Base-by-base conservation (phyloP, 2,113 vertebrate species). In the Atrichornis clamosus region DNA sequence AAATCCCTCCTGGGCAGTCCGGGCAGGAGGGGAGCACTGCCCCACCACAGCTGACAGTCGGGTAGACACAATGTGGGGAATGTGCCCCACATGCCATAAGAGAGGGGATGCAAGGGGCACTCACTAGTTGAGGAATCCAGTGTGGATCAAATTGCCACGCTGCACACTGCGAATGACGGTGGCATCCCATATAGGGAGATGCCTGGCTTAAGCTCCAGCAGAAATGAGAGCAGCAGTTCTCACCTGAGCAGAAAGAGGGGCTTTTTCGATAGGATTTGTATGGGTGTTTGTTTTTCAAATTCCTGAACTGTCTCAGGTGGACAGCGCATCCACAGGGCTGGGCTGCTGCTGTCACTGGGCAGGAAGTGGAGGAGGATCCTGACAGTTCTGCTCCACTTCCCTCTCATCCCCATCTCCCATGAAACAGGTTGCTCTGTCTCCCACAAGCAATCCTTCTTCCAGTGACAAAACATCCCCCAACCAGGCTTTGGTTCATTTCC, bases 101-200 rank as follows among this genome's bases (percentile, higher is more conserved):
- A 80, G 55, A 75, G 49, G 23, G 33, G 35, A 90, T 50, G 26
- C 2, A 7, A 90, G 68, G 35, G 37, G 15, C 26, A 53, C 47
- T 90, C 4, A 7, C 2, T 2, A 4, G 39, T 67, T 37, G n/a
- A 87, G 47, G 46, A 94, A 96, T 73, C 49, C 70, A 76, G 30
- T 22, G 42, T 86, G 88, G 46, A 93, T 84, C 11, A 3, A 86
- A 77, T 42, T 24, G 23, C 50, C 2, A 4, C 22, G n/a, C 49
- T 64, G 44, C 0, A 0, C 9, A 13, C 33, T 60, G 53, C 28
- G 55, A 42, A 30, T 80, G 63, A 32, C 1, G 3, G 9, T 7
- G 3, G 49, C 5, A 3, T 60, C 55, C 37, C 0, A 0, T 13
- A 35, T 7, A 77, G 33, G n/a, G 21, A 90, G 64, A 47, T 1